Base-by-base conservation (phyloP, 1,140 invertebrate genomes). In the Drosophila auraria region DNA sequence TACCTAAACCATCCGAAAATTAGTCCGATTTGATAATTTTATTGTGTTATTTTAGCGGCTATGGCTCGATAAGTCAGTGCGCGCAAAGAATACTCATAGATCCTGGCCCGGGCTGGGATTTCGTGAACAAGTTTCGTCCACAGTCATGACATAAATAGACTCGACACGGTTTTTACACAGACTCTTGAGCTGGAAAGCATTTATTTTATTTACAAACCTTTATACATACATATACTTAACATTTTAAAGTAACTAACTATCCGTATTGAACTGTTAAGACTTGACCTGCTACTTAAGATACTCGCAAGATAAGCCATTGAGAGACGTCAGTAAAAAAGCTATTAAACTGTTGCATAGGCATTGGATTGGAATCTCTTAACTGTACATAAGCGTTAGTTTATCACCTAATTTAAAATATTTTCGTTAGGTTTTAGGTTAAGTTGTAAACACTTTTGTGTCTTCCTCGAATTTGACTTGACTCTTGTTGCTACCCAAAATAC, bases 251-350 rank as follows among this genome's bases (percentile, higher is more conserved):
- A 69, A 81, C 36, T 17, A 53, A 60, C 38, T 61, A 60, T 73
- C 56, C 56, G 44, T 40, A 59, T 53, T 50, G 5, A 76, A 77
- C 40, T 44, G 40, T 40, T 77, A 66, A 77, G 74, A 77, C 74
- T 77, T 77, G 54, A 77, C 54, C 63, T 68, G 74, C 47, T 77
- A 77, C 74, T 78, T 71, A 78, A 63, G 58, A 79, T 79, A 78
- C 74, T 77, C 73, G 56, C 72, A 76, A 68, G 40, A 59, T 42
- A 66, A 59, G 56, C 61, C 33, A 56, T 20, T 44, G 17, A 60
- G 45, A 70, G 30, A 30, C 14, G 14, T 3, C 30, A 40, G 40
- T 11, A 64, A 11, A 40, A 40, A 51, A 11, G 45, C 44, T 47
- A 54, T 75, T 56, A 73, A 66, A 58, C 11, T 42, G n/a, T 50